Evolutionary conservation across 1,140 invertebrate species (phyloP), one percentile per base, ranked within the genome.

Genomic region (Argopecten irradians): DNA sequence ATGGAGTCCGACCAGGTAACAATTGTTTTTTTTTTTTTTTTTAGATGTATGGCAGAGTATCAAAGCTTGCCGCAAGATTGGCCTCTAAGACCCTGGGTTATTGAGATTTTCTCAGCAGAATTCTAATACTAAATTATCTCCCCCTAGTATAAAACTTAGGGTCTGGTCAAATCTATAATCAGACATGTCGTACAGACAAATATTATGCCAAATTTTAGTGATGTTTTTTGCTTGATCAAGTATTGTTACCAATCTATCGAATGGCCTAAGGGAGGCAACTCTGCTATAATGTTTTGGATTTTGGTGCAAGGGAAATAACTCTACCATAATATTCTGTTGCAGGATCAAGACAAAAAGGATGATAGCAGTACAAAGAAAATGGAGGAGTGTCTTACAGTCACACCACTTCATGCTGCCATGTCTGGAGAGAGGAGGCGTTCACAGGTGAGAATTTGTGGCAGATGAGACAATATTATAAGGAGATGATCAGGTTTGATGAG

Each of bases 281-380:
- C n/a, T n/a, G n/a, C n/a, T n/a, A 46, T 28, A 14, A 16, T 55
- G 46, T 55, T 13, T 14, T 55, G 46, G n/a, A 55, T 55, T n/a
- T 7, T 84, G 83, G 34, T n/a, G 33, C 34, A 84, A 35, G 36
- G 83, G 34, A 35, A 22, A n/a, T 84, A 39, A 84, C 33, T 35
- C 22, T 84, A 36, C 1, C n/a, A 84, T 84, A 55, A 14, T 82
- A 22, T 87, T n/a, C 84, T 41, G 33, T 34, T 91, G 43, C 55
- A 93, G 92, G 86, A 90, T 41, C 97, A 22, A 96, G 98, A 92
- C 16, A 90, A 90, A 32, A 92, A 91, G 85, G 98, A 98, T 92
- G 98, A 93, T 96, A 97, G 91, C 85, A 96, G 97, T 86, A 96
- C 96, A 43, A 97, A 92, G 43, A 92, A 93, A 39, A 89, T 93